Conservation (phyloP, 2,113 vertebrate species). For the Cyprinodon brontotheroides region DNA sequence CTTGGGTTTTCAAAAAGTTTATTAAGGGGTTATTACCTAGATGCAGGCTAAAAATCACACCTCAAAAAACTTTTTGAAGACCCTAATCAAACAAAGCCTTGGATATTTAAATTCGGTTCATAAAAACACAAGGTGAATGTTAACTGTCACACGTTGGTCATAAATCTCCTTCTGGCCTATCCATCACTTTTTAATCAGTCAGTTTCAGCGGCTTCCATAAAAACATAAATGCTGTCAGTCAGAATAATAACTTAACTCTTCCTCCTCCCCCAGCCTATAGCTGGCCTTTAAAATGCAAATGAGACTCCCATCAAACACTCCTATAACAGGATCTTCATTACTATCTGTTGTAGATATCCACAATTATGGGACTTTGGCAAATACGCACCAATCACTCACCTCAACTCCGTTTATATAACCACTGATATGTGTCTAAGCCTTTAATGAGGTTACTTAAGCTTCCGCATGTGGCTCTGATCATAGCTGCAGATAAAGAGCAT, state of each 20-base stretch:
- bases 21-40: slow-evolving; percentile 7
- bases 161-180: slow-evolving; percentile 70
- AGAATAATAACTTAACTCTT: slow-evolving; percentile 65
- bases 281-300: slow-evolving; percentile 76
- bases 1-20: too few relatives aligned
- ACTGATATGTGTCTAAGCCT: slow-evolving; percentile 67
- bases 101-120: slow-evolving; percentile 41
- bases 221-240: slow-evolving; percentile 79
- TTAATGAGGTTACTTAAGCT: slow-evolving; percentile 70
- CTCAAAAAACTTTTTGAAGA: slow-evolving; percentile 40
- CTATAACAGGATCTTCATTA: slow-evolving; percentile 36
- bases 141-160: slow-evolving; percentile 66
- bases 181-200: slow-evolving; percentile 78
- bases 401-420: slow-evolving; percentile 40
- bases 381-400: slow-evolving; percentile 7
- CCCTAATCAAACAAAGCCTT: slow-evolving; percentile 29
- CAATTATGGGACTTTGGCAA: slow-evolving; percentile 24
- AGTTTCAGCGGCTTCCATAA: slow-evolving; percentile 69
- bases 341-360: slow-evolving; percentile 18
- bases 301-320: slow-evolving; percentile 61
- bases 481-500: slow-evolving; percentile 46
- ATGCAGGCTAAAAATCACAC: slow-evolving; percentile 45
- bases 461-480: slow-evolving; percentile 62
- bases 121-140: slow-evolving; percentile 76
- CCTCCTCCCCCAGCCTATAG: slow-evolving; percentile 34